Base-by-base conservation (phyloP, 2,888 invertebrate genomes). In the Apamea crenata region DNA sequence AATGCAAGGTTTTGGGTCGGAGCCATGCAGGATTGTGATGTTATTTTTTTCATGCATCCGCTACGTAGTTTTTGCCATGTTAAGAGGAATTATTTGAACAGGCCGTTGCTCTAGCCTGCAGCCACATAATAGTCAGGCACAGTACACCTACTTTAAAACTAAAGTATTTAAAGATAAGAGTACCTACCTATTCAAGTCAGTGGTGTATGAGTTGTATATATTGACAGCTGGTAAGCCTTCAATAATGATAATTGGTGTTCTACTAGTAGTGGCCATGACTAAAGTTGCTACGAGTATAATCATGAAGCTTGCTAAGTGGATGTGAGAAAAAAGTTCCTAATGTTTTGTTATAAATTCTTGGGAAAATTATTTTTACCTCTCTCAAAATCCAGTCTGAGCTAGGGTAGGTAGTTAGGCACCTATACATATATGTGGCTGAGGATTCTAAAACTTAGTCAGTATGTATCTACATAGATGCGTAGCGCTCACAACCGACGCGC, bases 41-140 rank as follows among this genome's bases (percentile, higher is more conserved):
- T 59, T 61, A 53, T 65, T 56, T 82, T 85, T 84, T 81, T 61
- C 65, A 53, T 81, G 74, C 67, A 61, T 68, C 36, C 67, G 40
- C 56, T n/a, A 12, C 14, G 56, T 59, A 50, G 67, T 75, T 87
- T 87, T 73, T 77, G 66, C 67, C 56, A 73, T 65, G 74, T 78
- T 70, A 68, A 72, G 40, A 80, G 86, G 56, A 83, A 80, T 83
- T 83, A 83, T 87, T 86, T 81, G 79, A 75, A 83, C 63, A 78
- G 67, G 65, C 74, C 66, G 32, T 68, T 50, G 61, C 68, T 77
- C 40, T 56, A 85, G 63, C 32, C 44, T 68, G n/a, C n/a, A 47
- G 50, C n/a, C 56, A 77, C 47, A 56, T 18, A 50, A 47, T 2
- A 65, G 25, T 6, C 10, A 56, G 32, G 18, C n/a, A 7, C 74